These are phyloP conservation scores for Macropis europaea DNA, from an alignment of 2,888 invertebrate genomes.

Conservation along the genomic window DNA sequence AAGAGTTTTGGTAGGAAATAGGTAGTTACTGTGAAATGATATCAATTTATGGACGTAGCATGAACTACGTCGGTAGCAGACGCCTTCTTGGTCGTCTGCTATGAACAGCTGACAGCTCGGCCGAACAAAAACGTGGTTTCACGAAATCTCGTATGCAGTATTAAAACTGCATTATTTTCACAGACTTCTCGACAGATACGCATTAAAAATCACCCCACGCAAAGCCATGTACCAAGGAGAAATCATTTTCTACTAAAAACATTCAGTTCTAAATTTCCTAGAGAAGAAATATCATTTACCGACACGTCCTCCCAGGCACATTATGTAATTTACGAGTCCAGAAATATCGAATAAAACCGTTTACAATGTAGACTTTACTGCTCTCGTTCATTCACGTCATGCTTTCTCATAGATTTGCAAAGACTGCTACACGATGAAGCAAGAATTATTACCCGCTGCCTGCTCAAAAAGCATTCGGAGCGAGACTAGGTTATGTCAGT, in stretches of 20 bases:
- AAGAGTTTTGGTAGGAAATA: not conserved
- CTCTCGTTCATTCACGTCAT: not conserved
- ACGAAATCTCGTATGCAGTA: not conserved
- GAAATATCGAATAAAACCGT: not conserved
- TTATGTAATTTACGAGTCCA: conserved; percentile 39
- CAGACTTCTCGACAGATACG: not conserved
- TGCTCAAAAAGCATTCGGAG: not conserved
- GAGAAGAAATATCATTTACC: conserved; percentile 12
- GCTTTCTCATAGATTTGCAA: not conserved
- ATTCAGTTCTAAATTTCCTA: not conserved
- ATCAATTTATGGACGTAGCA: not conserved
- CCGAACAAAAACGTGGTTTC: conserved; percentile 23
- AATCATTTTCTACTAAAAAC: not conserved
- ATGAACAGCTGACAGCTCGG: conserved; percentile 63
- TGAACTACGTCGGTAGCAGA: conserved; percentile 53
- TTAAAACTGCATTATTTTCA: not conserved
- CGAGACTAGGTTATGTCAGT: conserved; percentile 44
- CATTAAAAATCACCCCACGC: not conserved
- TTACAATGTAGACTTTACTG: not conserved
- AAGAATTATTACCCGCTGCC: not conserved
- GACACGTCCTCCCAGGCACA: conserved; percentile 29
- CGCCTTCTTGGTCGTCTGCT: conserved; percentile 68
- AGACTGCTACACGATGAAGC: not conserved
- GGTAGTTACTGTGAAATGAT: not conserved
- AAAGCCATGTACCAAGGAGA: not conserved